phyloP scores from a whole-genome alignment of 1,140 invertebrate genomes.

The Leucophenga varia region DNA sequence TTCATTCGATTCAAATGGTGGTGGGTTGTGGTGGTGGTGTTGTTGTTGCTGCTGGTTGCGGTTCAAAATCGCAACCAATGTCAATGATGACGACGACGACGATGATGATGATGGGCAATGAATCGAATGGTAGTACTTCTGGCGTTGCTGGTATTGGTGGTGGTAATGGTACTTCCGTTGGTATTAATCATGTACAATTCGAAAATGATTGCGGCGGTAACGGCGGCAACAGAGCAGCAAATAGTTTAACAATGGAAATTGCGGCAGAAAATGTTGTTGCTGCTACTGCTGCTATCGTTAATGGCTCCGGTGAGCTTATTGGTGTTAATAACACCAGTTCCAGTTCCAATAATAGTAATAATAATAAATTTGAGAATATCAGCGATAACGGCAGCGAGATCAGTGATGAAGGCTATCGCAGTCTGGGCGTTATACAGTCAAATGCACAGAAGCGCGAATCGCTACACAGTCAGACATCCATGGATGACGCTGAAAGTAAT shows the following conservation, averaged over 20 bases:
- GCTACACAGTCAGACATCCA: conserved; percentile 66
- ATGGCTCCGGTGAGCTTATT: neutral
- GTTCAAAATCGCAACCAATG: conserved; percentile 38
- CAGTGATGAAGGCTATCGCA: conserved; percentile 84
- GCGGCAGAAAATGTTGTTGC: neutral
- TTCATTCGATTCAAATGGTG: conserved; percentile 40
- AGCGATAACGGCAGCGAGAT: conserved; percentile 84
- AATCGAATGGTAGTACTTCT: too few species aligned
- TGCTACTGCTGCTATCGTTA: conserved; percentile 3
- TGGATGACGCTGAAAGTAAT: conserved; percentile 68
- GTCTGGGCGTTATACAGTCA: conserved; percentile 69
- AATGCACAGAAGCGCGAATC: conserved; percentile 64
- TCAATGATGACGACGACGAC: neutral
- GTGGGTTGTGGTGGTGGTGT: too few species aligned
- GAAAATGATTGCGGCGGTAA: neutral
- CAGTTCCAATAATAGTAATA: conserved; percentile 36
- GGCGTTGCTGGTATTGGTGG: too few species aligned
- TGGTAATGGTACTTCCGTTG: too few species aligned
- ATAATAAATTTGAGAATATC: conserved; percentile 60
- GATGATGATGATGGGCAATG: too few species aligned
- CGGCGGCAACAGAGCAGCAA: neutral
- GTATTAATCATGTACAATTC: conserved; percentile 20
- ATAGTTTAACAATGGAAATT: neutral
- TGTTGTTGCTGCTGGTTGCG: too few species aligned
- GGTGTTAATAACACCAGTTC: neutral